Conservation (phyloP, 2,797 vertebrate species). For the Rhinichthys osculus region DNA sequence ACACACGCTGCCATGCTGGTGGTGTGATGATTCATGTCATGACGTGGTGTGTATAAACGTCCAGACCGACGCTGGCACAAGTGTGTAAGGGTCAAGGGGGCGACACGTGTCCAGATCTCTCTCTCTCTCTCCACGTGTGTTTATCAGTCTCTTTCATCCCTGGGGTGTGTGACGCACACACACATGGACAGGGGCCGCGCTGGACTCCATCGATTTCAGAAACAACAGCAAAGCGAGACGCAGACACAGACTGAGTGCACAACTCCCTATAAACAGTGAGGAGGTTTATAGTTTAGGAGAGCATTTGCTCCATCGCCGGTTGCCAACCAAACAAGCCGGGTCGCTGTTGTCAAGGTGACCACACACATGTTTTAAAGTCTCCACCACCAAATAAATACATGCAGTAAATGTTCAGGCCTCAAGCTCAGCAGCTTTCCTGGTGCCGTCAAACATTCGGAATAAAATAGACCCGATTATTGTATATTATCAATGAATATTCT, state of each 20-base stretch:
- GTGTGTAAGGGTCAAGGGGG: background rate
- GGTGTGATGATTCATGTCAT: background rate
- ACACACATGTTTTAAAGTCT: constrained; percentile 28
- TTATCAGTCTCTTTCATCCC: background rate
- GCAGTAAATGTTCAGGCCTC: background rate
- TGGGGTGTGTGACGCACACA: constrained; percentile 60
- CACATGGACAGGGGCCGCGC: background rate
- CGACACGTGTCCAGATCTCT: constrained; percentile 6
- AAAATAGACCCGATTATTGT: background rate
- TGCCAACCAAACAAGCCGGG: constrained; percentile 60
- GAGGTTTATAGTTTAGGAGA: constrained; percentile 34
- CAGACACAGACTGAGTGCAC: background rate
- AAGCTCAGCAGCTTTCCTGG: background rate
- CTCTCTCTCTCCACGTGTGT: no score
- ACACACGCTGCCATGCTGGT: background rate
- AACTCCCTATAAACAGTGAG: constrained; percentile 10
- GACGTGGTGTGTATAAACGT: background rate
- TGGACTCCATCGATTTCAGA: background rate
- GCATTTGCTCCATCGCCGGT: constrained; percentile 32
- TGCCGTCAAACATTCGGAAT: background rate
- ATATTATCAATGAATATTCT: background rate
- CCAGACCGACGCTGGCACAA: background rate
- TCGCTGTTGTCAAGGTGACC: constrained; percentile 71
- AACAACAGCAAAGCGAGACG: background rate
- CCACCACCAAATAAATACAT: constrained; percentile 4